These are phyloP conservation scores for Spea multiplicata DNA, from an alignment of 2,113 vertebrate species.

Conservation along the genomic window DNA sequence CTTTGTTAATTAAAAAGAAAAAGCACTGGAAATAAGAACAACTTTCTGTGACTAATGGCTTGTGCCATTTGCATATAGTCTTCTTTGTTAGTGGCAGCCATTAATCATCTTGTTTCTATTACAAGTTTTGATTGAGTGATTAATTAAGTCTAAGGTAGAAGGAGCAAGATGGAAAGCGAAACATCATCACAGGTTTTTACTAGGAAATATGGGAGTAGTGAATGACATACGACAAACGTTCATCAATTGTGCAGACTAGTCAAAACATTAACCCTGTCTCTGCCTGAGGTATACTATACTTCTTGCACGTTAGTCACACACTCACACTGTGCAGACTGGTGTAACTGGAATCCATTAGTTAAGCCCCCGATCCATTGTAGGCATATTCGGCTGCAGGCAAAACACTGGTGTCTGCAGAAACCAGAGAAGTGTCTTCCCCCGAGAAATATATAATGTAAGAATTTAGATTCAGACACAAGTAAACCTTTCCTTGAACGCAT, in stretches of 20 bases:
- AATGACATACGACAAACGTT: conserved; percentile 1
- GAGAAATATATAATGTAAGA: not conserved
- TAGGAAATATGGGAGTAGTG: not conserved
- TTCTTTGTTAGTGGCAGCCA: not conserved
- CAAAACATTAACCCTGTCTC: conserved; percentile 2
- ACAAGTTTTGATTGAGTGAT: not conserved
- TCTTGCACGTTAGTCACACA: not conserved
- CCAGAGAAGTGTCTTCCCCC: not conserved
- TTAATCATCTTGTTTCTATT: not conserved
- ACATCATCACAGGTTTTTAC: not conserved
- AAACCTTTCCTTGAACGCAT: conserved; percentile 1
- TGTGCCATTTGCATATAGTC: not conserved
- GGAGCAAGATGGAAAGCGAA: not conserved
- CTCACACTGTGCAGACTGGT: not conserved
- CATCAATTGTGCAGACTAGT: not conserved
- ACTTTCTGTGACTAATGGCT: not conserved
- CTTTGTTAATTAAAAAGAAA: too few relatives aligned
- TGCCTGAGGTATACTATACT: not conserved
- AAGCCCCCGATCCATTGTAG: not conserved
- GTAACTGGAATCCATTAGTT: not conserved
- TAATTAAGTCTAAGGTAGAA: not conserved
- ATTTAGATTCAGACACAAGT: conserved; percentile 1
- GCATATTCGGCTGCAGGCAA: not conserved
- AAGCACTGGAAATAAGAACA: too few relatives aligned
- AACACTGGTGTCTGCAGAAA: not conserved